phyloP scores from a whole-genome alignment of 2,797 vertebrate species.

The Mareca penelope region DNA sequence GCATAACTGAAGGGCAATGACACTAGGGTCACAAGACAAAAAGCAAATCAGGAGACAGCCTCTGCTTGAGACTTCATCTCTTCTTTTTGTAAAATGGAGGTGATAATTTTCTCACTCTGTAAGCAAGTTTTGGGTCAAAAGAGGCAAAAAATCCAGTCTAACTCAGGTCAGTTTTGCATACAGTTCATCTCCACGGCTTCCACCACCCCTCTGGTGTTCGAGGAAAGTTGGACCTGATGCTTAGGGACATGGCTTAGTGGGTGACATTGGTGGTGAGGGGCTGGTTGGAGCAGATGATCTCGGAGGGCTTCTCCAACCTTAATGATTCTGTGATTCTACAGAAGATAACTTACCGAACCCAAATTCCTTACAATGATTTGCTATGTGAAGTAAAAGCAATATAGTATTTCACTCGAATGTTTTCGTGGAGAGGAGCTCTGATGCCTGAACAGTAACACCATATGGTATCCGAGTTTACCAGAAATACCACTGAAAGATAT shows the following conservation, averaged over 20 bases:
- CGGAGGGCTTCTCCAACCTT: too few relatives aligned
- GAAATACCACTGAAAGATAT: background rate
- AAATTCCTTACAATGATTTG: background rate
- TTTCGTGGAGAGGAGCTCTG: background rate
- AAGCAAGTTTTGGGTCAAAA: background rate
- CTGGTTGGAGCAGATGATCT: too few relatives aligned
- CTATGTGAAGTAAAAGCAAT: background rate
- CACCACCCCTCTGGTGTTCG: background rate
- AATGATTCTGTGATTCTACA: too few relatives aligned
- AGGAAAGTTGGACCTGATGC: too few relatives aligned
- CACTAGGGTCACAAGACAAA: background rate
- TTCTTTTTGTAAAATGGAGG: background rate
- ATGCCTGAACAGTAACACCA: background rate
- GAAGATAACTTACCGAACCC: background rate
- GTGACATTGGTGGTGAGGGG: too few relatives aligned
- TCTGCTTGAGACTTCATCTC: background rate
- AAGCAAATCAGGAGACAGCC: background rate
- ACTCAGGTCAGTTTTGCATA: background rate
- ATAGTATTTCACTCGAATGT: background rate
- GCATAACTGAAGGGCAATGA: background rate
- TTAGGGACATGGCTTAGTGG: too few relatives aligned
- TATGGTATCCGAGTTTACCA: fast-evolving
- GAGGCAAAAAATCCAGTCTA: background rate
- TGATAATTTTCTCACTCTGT: background rate
- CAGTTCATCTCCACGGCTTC: background rate